Evolutionary conservation across 2,888 invertebrate genomes (phyloP).

Genomic region (Rapana venosa): DNA sequence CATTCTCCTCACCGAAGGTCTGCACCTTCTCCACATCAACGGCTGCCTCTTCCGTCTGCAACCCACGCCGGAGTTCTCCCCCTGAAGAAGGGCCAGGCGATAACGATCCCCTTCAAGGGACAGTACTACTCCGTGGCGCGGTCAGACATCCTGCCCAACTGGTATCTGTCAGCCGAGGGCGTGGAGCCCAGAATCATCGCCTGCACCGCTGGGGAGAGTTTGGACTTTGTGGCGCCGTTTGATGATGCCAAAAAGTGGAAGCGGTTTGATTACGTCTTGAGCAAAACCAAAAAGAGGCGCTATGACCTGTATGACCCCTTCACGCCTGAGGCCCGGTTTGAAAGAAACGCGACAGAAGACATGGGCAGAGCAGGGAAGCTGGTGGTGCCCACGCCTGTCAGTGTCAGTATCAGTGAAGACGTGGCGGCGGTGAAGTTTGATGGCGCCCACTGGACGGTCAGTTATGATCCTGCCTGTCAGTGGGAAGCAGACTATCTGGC

Average conservation of each 20-base stretch:
- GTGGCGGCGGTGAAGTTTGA: constrained; percentile 46
- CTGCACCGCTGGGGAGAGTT: constrained; percentile 65
- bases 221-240: constrained; percentile 68
- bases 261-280: constrained; percentile 63
- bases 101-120: constrained; percentile 63
- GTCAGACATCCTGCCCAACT: constrained; percentile 70
- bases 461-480: constrained; percentile 49
- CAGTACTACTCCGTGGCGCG: constrained; percentile 70
- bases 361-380: constrained; percentile 39
- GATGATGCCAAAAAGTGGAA: constrained; percentile 69
- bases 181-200: constrained; percentile 62
- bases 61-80: constrained; percentile 63
- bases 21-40: constrained; percentile 67
- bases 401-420: constrained; percentile 46
- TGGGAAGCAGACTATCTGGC: constrained; percentile 61
- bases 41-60: constrained; percentile 67
- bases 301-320: constrained; percentile 67
- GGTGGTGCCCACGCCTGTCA: constrained; percentile 64
- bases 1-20: constrained; percentile 56
- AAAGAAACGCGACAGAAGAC: constrained; percentile 50
- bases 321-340: constrained; percentile 62
- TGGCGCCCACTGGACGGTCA: constrained; percentile 56
- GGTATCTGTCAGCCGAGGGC: constrained; percentile 65
- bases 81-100: constrained; percentile 58
- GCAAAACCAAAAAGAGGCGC: constrained; percentile 54